Conservation (phyloP, 2,113 vertebrate genomes). For the Hippocampus mohnikei region DNA sequence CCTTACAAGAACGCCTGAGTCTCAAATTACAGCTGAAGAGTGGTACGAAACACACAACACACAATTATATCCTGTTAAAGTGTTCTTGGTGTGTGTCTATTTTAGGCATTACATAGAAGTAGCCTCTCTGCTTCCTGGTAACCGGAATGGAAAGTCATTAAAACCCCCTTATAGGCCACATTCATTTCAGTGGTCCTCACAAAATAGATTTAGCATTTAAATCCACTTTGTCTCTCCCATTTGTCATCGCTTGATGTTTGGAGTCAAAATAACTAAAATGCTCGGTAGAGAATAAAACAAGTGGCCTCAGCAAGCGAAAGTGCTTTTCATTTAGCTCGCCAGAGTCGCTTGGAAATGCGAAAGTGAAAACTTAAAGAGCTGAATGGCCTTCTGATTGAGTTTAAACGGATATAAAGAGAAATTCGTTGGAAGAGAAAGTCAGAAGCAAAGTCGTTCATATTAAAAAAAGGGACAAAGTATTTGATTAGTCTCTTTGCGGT, state of each 20-base stretch:
- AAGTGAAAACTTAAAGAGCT: conserved; percentile 37
- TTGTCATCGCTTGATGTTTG: conserved; percentile 15
- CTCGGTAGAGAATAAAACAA: conserved; percentile 9
- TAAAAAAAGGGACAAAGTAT: conserved; percentile 25
- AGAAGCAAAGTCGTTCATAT: conserved; percentile 49
- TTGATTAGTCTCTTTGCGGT: conserved; percentile 37
- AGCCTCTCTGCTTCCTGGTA: background rate
- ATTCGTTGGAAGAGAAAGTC: conserved; percentile 43
- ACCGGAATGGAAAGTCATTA: background rate
- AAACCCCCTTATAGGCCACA: background rate
- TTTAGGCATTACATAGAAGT: background rate
- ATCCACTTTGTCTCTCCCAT: conserved; percentile 16
- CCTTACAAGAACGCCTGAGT: background rate
- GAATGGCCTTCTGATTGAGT: conserved; percentile 35
- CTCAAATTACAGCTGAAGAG: conserved; percentile 2
- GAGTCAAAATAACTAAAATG: conserved; percentile 11
- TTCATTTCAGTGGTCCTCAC: background rate
- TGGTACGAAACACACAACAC: background rate
- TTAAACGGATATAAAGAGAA: conserved; percentile 45
- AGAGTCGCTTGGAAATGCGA: conserved; percentile 30
- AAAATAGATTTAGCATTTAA: conserved; percentile 13
- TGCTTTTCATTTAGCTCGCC: conserved; percentile 31
- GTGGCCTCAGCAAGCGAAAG: conserved; percentile 27
- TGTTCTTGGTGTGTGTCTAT: background rate
- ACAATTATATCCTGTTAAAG: background rate